Percentiles rank a stretch among this genome's conserved stretches.
phyloP scores from a whole-genome alignment of 1,140 invertebrate species.

The Cepaea nemoralis region DNA sequence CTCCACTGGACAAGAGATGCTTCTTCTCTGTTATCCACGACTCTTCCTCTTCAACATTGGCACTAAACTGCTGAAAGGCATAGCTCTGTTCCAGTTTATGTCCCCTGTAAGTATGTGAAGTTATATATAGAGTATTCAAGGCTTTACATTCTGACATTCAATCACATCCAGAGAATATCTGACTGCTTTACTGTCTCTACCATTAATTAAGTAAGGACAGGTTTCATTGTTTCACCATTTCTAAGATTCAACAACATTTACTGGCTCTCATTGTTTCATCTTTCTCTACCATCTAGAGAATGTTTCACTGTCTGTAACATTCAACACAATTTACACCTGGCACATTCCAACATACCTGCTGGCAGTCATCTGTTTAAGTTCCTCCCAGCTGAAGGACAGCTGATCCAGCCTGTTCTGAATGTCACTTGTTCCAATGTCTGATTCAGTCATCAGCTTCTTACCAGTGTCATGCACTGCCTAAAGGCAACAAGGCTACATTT shows the following conservation, averaged over 20 bases:
- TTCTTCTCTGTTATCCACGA: constrained; percentile 99
- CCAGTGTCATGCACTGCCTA: constrained; percentile 93
- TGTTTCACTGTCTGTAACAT: too few species aligned
- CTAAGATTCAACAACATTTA: too few species aligned
- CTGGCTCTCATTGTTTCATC: too few species aligned
- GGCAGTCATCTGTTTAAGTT: constrained; percentile 88
- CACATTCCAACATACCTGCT: constrained; percentile 64
- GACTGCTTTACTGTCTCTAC: too few species aligned
- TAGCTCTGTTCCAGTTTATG: constrained; percentile 95
- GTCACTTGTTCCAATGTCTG: constrained; percentile 92
- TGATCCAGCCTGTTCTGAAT: constrained; percentile 84
- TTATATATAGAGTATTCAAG: too few species aligned
- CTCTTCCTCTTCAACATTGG: constrained; percentile 98
- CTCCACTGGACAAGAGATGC: constrained; percentile 93
- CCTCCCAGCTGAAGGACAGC: constrained; percentile 89
- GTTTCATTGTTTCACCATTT: too few species aligned
- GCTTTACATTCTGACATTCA: too few species aligned
- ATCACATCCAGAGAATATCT: too few species aligned
- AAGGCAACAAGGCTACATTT: neutral
- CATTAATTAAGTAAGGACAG: too few species aligned
- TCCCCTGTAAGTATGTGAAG: too few species aligned
- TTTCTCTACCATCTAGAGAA: too few species aligned
- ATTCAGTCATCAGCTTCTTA: constrained; percentile 95
- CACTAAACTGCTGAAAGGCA: constrained; percentile 96
- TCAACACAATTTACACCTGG: too few species aligned